Evolutionary conservation across 2,113 vertebrate genomes (phyloP).

Genomic region (Gobius niger): DNA sequence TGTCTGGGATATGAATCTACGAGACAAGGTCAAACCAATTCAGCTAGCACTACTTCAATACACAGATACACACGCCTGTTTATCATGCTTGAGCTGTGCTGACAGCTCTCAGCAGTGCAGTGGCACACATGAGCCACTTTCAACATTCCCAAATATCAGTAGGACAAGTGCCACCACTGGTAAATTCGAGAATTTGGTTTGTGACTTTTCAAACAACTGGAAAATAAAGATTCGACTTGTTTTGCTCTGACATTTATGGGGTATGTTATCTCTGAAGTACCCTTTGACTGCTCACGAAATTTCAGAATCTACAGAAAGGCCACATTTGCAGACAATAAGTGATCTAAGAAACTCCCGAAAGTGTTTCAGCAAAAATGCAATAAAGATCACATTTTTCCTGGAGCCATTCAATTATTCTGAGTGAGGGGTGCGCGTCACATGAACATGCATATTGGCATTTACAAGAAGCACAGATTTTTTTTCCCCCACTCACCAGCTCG

Average conservation of each 20-base stretch:
- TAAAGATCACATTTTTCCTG: conserved; percentile 37
- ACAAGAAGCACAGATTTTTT: not conserved
- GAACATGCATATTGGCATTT: conserved; percentile 21
- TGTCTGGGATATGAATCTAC: conserved; percentile 24
- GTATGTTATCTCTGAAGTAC: conserved; percentile 28
- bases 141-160: conserved; percentile 34
- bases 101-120: conserved; percentile 29
- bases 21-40: conserved; percentile 37
- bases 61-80: conserved; percentile 28
- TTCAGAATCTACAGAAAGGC: conserved; percentile 28
- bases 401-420: conserved; percentile 25
- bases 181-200: conserved; percentile 5
- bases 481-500: not conserved
- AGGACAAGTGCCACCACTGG: conserved; percentile 15
- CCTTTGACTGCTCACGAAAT: conserved; percentile 51
- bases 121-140: conserved; percentile 16
- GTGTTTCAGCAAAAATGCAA: conserved; percentile 23
- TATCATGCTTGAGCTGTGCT: conserved; percentile 44
- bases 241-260: conserved; percentile 26
- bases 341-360: conserved; percentile 3
- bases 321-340: conserved; percentile 16
- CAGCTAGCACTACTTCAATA: conserved; percentile 28
- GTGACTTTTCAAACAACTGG: not conserved
- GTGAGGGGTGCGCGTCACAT: conserved; percentile 16
- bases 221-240: conserved; percentile 33